Evolutionary conservation across 1,140 invertebrate species (phyloP), one percentile per base, ranked within the genome.

Genomic region (Leptinotarsa lineolata): DNA sequence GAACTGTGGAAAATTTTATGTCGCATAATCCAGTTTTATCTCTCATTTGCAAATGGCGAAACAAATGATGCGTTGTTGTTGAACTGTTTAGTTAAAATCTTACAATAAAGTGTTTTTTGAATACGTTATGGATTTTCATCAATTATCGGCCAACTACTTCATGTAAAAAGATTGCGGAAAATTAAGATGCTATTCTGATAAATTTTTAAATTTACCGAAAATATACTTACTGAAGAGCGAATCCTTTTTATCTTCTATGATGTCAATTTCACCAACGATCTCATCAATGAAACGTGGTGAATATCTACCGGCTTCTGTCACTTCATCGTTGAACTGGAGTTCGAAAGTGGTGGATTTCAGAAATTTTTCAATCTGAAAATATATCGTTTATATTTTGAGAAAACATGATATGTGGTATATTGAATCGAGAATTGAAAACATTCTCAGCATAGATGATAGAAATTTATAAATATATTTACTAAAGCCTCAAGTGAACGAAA

Each of bases 271-370:
- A 78, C 92, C 90, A 63, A 91, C 91, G 74, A 95, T 93, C 80
- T 94, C 92, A 75, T 94, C 92, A 21, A 95, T 86, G 82, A 95
- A 94, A 74, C 92, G 87, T 1, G 93, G 92, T 2, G 91, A 88
- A 76, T 93, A 93, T 24, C 90, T 86, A 15, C 91, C 90, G 4
- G 89, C 89, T 59, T 91, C 90, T 3, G 90, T 92, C 2, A 92
- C 86, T 68, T 91, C 90, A 30, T 91, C 87, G 59, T 92, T 90
- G 68, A 93, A 85, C 45, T 90, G 85, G 30, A 94, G 84, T 85
- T 94, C 92, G 71, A 94, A 84, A 4, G 91, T 91, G 15, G 91
- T 90, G 0, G 92, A 92, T 81, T 93, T 92, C 20, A 95, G 80
- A 79, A 94, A 94, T 68, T 82, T 86, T 73, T 88, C 87, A 0